These are phyloP conservation scores for Brenthis ino DNA, from an alignment of 2,888 invertebrate genomes.

Conservation along the genomic window DNA sequence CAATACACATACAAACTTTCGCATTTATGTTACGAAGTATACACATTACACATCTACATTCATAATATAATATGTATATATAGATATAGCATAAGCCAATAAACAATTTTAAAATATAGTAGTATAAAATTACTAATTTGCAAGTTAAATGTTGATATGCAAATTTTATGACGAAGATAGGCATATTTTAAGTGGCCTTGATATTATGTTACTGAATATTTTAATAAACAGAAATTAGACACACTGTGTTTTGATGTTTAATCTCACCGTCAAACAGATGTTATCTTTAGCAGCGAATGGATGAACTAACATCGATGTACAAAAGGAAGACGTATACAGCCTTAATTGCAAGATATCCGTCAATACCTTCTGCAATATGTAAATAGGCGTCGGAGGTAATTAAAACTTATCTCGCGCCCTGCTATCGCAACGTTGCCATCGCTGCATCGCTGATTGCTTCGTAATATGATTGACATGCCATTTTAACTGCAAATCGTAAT, in stretches of 20 bases:
- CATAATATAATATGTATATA: background rate
- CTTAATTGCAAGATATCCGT: slow-evolving; percentile 78
- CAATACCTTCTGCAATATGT: slow-evolving; percentile 78
- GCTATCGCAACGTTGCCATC: slow-evolving; percentile 55
- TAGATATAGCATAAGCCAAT: slow-evolving; percentile 21
- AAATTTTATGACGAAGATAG: slow-evolving; percentile 50
- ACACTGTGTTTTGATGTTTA: slow-evolving; percentile 48
- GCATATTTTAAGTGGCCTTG: slow-evolving; percentile 50
- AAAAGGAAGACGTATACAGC: slow-evolving; percentile 75
- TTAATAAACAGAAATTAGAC: slow-evolving; percentile 31
- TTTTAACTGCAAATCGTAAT: slow-evolving; percentile 75
- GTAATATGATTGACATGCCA: slow-evolving; percentile 79
- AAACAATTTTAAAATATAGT: slow-evolving; percentile 31
- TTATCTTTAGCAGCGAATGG: slow-evolving; percentile 65
- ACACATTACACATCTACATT: background rate
- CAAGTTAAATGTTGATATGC: slow-evolving; percentile 51
- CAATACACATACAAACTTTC: no score
- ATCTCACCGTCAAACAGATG: slow-evolving; percentile 73
- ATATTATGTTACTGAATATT: slow-evolving; percentile 46
- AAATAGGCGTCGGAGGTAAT: slow-evolving; percentile 79
- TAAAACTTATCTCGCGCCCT: slow-evolving; percentile 77
- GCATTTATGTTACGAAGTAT: no score
- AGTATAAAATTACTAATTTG: slow-evolving; percentile 49
- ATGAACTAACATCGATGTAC: slow-evolving; percentile 61
- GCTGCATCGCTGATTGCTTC: slow-evolving; percentile 68